Evolutionary conservation across 1,140 invertebrate genomes (phyloP).

Genomic region (Zelostemma sp.): DNA sequence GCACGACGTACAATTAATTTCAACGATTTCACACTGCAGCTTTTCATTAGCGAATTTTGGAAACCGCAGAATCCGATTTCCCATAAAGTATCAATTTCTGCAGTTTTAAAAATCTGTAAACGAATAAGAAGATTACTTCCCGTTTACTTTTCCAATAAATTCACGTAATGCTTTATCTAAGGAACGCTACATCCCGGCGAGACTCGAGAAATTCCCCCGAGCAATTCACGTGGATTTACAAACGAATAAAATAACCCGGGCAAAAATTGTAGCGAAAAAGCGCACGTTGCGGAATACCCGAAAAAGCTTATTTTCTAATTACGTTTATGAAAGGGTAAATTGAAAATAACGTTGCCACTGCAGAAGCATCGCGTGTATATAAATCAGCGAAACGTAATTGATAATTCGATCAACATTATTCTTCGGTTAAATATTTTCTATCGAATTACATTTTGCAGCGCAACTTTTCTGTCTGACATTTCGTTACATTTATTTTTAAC

Average conservation of each 20-base stretch:
- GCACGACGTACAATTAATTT: conserved; percentile 5
- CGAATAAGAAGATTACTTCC: too few relatives aligned
- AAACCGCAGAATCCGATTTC: too few relatives aligned
- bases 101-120: too few relatives aligned
- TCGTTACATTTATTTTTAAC: not conserved
- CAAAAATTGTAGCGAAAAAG: not conserved
- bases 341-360: too few relatives aligned
- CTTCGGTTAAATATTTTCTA: too few relatives aligned
- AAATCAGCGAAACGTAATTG: too few relatives aligned
- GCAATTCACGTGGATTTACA: conserved; percentile 11
- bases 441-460: too few relatives aligned
- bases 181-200: conserved; percentile 4
- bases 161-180: not conserved
- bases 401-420: too few relatives aligned
- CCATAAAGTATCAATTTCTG: too few relatives aligned
- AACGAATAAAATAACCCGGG: conserved; percentile 1
- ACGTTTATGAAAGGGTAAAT: not conserved
- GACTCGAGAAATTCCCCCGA: conserved; percentile 6
- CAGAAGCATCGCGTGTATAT: too few relatives aligned
- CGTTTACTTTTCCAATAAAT: not conserved
- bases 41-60: not conserved
- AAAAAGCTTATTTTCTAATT: not conserved
- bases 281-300: not conserved
- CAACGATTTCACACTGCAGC: conserved; percentile 6
- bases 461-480: not conserved